Evolutionary conservation across 2,113 vertebrate genomes (phyloP).

Genomic region (Nothoprocta perdicaria): DNA sequence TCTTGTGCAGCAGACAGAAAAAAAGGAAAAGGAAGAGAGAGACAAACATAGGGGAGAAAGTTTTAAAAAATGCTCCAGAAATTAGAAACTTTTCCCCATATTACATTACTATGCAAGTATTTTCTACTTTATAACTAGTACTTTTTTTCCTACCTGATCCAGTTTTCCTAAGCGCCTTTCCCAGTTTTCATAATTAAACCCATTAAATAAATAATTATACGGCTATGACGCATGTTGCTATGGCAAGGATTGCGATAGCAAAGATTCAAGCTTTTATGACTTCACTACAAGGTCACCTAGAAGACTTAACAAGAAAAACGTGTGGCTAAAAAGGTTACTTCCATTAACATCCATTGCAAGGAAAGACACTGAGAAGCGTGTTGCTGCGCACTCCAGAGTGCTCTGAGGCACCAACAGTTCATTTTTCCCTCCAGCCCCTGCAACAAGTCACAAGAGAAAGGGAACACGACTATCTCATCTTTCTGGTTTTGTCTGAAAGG

Average conservation of each 20-base stretch:
- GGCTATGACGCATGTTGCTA: conserved; percentile 59
- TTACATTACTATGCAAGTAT: background rate
- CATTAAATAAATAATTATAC: conserved; percentile 67
- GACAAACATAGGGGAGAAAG: background rate
- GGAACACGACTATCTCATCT: background rate
- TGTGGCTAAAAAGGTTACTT: background rate
- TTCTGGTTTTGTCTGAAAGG: background rate
- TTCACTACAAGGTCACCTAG: conserved; percentile 51
- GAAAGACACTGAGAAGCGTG: fast-evolving
- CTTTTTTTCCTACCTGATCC: background rate
- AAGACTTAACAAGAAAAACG: conserved; percentile 1
- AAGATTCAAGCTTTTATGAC: conserved; percentile 51
- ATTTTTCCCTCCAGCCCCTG: background rate
- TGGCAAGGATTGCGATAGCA: conserved; percentile 56
- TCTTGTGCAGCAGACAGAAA: background rate
- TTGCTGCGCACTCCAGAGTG: fast-evolving
- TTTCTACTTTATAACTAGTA: background rate
- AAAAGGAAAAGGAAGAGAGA: background rate
- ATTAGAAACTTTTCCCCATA: background rate
- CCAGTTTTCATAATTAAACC: conserved; percentile 61
- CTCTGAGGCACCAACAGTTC: fast-evolving
- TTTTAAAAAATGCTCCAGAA: background rate
- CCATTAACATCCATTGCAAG: background rate
- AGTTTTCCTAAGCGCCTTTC: conserved; percentile 32
- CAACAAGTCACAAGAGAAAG: background rate